Conservation (phyloP, 2,797 vertebrate genomes). For the Staurois parvus region DNA sequence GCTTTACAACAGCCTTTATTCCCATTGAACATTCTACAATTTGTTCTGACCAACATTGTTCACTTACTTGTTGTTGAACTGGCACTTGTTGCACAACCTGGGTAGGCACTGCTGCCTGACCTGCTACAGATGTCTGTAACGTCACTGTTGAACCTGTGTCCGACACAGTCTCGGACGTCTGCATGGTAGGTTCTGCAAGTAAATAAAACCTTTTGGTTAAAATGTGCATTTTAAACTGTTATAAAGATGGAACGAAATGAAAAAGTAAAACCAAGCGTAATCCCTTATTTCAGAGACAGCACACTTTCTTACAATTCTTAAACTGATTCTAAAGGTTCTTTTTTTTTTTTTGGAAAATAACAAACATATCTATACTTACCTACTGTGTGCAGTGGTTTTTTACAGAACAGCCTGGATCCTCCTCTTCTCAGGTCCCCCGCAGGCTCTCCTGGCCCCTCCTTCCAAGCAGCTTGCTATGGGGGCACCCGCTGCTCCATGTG, state of each 20-base stretch:
- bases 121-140: slow-evolving; percentile 82
- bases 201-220: slow-evolving; percentile 38
- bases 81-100: slow-evolving; percentile 84
- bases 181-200: slow-evolving; percentile 79
- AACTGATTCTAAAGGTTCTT: too few relatives aligned
- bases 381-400: too few relatives aligned
- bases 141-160: slow-evolving; percentile 84
- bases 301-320: neutral
- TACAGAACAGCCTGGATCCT: too few relatives aligned
- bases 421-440: too few relatives aligned
- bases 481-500: too few relatives aligned
- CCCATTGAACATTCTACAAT: too few relatives aligned
- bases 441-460: too few relatives aligned
- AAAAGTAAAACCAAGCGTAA: neutral
- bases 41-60: neutral
- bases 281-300: neutral
- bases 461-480: too few relatives aligned
- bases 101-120: slow-evolving; percentile 83
- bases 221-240: neutral
- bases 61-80: slow-evolving; percentile 82
- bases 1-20: too few relatives aligned
- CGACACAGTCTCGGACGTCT: slow-evolving; percentile 83
- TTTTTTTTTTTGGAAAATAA: too few relatives aligned
- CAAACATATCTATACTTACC: too few relatives aligned
- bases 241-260: neutral